Conservation (phyloP, 2,797 vertebrate species). For the Hipposideros larvatus region DNA sequence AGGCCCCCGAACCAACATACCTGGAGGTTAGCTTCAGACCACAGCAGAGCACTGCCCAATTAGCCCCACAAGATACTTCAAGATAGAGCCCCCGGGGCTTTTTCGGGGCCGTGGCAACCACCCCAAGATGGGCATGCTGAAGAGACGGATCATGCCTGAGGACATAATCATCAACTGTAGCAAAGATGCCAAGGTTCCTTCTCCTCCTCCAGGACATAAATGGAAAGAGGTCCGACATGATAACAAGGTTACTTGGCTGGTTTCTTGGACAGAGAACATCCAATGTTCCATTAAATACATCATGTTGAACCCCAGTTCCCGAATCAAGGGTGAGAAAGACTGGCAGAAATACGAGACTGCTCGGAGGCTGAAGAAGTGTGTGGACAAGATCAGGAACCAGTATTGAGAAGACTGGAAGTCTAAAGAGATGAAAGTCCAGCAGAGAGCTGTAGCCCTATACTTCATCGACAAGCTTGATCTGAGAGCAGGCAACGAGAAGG, state of each 20-base stretch:
- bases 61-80: constrained; percentile 89
- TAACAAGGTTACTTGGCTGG: constrained; percentile 98
- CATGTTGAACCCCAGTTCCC: constrained; percentile 98
- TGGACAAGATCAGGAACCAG: constrained; percentile 95
- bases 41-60: too few relatives aligned
- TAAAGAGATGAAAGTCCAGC: constrained; percentile 98
- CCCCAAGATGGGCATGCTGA: constrained; percentile 98
- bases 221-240: constrained; percentile 98
- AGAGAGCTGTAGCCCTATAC: constrained; percentile 97
- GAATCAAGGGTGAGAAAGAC: constrained; percentile 99
- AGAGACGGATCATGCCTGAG: constrained; percentile 94
- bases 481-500: constrained; percentile 98
- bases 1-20: too few relatives aligned
- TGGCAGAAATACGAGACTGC: constrained; percentile 99
- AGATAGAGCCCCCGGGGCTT: constrained; percentile 96
- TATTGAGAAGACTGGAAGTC: constrained; percentile 99
- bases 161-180: constrained; percentile 98
- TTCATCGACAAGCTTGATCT: constrained; percentile 99
- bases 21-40: too few relatives aligned
- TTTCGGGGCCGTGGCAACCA: constrained; percentile 97
- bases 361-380: constrained; percentile 95
- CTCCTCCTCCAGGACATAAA: constrained; percentile 93
- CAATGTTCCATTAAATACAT: constrained; percentile 99
- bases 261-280: constrained; percentile 98
- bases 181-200: constrained; percentile 96